These are phyloP conservation scores for Bembecia ichneumoniformis DNA, from an alignment of 2,888 invertebrate genomes.

Conservation along the genomic window DNA sequence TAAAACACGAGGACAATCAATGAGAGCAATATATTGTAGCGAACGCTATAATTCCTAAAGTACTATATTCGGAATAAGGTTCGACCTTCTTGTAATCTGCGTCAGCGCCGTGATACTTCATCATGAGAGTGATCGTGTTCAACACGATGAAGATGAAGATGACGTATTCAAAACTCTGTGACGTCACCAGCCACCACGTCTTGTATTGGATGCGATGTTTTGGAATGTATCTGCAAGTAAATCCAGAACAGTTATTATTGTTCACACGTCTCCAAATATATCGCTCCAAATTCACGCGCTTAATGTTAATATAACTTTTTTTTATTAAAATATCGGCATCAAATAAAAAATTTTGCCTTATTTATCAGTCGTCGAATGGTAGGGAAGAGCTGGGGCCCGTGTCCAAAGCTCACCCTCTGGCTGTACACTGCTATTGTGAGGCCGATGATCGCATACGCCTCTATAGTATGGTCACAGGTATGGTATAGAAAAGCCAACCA, in stretches of 20 bases:
- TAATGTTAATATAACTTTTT: not conserved
- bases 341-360: no score
- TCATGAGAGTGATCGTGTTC: slow-evolving; percentile 96
- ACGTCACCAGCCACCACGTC: slow-evolving; percentile 99
- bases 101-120: slow-evolving; percentile 93
- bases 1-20: not conserved
- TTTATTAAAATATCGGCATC: not conserved
- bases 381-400: no score
- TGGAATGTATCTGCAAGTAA: slow-evolving; percentile 89
- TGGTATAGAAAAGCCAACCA: no score
- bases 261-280: not conserved
- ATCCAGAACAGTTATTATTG: no score
- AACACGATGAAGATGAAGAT: slow-evolving; percentile 98
- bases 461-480: no score
- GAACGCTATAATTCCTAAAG: no score
- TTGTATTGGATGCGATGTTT: slow-evolving; percentile 96
- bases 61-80: no score
- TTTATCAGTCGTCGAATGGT: no score
- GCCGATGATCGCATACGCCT: no score
- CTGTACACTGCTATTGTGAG: no score
- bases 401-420: no score
- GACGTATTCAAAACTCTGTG: slow-evolving; percentile 96
- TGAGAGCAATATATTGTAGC: no score
- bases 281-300: not conserved
- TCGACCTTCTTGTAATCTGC: slow-evolving; percentile 78